Evolutionary conservation across 2,888 invertebrate species (phyloP), one percentile per base, ranked within the genome.

Genomic region (Masnerella sp.): DNA sequence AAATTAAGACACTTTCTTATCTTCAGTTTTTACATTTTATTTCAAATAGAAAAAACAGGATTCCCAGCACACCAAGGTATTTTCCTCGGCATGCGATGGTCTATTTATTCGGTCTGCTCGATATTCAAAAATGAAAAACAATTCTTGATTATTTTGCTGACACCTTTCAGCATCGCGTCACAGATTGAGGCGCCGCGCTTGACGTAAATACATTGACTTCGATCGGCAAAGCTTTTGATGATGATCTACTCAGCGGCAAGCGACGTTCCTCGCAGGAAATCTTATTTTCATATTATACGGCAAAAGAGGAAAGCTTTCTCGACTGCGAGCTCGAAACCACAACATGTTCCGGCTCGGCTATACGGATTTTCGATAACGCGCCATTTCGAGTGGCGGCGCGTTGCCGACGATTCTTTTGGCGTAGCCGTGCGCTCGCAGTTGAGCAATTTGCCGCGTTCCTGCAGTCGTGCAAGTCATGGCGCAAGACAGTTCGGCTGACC

Each of bases 201-300:
- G n/a, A n/a, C n/a, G 11, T 32, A 36, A 36, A 42, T 11, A 42
- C 32, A 42, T 42, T 17, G 30, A 52, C 7, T 32, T 42, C 11
- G 56, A 42, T 42, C 42, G 9, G 17, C 40, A 56, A 56, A 42
- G 56, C 42, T 42, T 56, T 42, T 56, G 56, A 56, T 42, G 40
- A 56, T 42, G 56, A 56, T 45, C 20, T 58, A 45, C 20, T 58
- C 45, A 58, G 22, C 58, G 14, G 28, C 22, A 45, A 45, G 15
- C 30, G 43, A 56, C 11, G 43, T 43, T 43, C 22, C 5, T 56
- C 20, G 40, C 38, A 3, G 32, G 20, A 56, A 56, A 56, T 43
- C 56, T 32, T 56, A 56, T 56, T 54, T 54, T 28, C 40, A 54
- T 54, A 54, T 54, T 54, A 34, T 22, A 40, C n/a, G 5, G 22